Evolutionary conservation across 2,888 invertebrate genomes (phyloP).

Genomic region (Tricholauxania praeusta): DNA sequence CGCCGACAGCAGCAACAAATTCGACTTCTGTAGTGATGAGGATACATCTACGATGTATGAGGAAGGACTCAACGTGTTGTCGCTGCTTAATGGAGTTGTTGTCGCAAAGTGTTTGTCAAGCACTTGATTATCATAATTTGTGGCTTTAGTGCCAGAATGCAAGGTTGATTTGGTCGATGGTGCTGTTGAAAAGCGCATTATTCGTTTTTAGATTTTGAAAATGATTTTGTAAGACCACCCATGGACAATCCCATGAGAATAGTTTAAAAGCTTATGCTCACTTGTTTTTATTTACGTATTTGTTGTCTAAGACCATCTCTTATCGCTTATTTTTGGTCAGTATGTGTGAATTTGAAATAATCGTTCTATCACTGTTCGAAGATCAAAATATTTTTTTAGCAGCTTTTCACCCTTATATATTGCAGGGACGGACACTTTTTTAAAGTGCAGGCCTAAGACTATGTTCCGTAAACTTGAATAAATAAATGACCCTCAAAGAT

Average conservation of each 20-base stretch:
- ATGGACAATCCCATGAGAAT: constrained; percentile 26
- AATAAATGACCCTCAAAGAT: too few species aligned
- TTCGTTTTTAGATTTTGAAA: constrained; percentile 15
- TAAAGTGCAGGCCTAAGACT: too few species aligned
- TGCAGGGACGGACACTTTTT: too few species aligned
- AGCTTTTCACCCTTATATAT: background rate
- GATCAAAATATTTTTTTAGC: constrained; percentile 15
- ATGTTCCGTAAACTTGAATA: too few species aligned
- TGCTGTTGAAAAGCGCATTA: constrained; percentile 27
- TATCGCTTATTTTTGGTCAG: background rate
- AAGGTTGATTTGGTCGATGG: background rate
- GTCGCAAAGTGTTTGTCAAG: constrained; percentile 36
- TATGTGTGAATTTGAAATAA: constrained; percentile 15
- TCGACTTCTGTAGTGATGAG: background rate
- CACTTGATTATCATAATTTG: constrained; percentile 38
- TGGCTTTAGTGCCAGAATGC: constrained; percentile 13
- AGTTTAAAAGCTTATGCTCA: constrained; percentile 14
- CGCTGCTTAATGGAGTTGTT: constrained; percentile 27
- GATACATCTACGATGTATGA: background rate
- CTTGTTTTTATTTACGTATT: constrained; percentile 13
- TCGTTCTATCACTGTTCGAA: constrained; percentile 1
- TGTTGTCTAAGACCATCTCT: background rate
- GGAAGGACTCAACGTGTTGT: constrained; percentile 9
- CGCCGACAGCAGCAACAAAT: constrained; percentile 43
- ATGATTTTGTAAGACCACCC: constrained; percentile 27